Evolutionary conservation across 2,113 vertebrate species (phyloP), one percentile per base, ranked within the genome.

Genomic region (Acanthisitta chloris): DNA sequence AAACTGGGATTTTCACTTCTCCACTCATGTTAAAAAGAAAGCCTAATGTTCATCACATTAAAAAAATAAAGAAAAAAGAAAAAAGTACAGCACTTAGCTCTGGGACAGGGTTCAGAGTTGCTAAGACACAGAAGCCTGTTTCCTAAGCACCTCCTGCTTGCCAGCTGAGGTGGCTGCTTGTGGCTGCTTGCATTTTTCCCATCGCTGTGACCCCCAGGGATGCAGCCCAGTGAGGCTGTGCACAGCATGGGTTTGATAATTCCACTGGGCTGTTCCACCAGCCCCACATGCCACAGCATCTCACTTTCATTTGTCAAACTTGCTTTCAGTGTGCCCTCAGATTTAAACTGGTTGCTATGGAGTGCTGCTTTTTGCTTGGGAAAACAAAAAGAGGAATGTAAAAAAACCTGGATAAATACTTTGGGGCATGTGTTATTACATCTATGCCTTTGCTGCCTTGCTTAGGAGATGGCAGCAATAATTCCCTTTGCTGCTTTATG

Each of bases 361-460:
- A 93, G 42, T 33, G 26, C 45, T 92, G 81, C 21, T 57, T 96
- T 91, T 88, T 82, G 28, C 88, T 65, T 77, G 71, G 58, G 79
- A 80, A 92, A 92, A 96, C 74, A 95, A 88, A 85, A 48, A 65
- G 38, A 86, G 71, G 88, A 86, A 90, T 90, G 88, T 54, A 62
- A 28, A 80, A 88, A 92, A 70, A 76, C 3, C 4, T 10, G 31
- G 15, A 42, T 59, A 72, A 85, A 81, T 59, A 65, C 52, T 87
- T 62, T 28, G 21, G 52, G 57, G 36, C 10, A 11, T 59, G 18
- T 0, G 0, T 52, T 94, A 54, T 29, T 73, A 45, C 29, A 46
- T 54, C 80, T 20, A 6, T 17, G 76, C 34, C 62, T 90, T 86
- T 79, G 43, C 69, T 1, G 4, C 14, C 24, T 87, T 89, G 72